A percentile compares a stretch with the other conserved stretches of the same genome.
phyloP scores from a whole-genome alignment of 2,888 invertebrate species.

The Ashinkailepas kermadecensis region DNA sequence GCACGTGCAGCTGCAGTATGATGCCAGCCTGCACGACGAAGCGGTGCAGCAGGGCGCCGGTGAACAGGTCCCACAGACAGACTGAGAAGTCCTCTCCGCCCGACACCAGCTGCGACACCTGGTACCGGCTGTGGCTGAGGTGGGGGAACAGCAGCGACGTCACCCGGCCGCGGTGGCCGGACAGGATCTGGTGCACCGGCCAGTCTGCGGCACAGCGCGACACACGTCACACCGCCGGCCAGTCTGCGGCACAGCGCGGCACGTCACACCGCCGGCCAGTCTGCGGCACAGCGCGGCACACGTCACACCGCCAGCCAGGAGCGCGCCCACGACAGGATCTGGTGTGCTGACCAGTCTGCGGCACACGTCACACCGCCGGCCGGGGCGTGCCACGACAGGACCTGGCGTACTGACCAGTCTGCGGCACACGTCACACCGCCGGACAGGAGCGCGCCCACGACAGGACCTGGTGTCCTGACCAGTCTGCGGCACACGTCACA shows the following conservation, averaged over 20 bases:
- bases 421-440: conserved; percentile 71
- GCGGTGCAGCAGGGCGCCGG: conserved; percentile 77
- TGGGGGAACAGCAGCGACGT: conserved; percentile 93
- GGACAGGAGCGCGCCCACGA: conserved; percentile 62
- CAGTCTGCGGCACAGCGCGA: conserved; percentile 55
- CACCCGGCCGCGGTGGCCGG: conserved; percentile 86
- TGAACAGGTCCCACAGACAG: conserved; percentile 90
- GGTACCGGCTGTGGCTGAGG: conserved; percentile 72
- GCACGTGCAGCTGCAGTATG: conserved; percentile 86
- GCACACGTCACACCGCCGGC: no score
- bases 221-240: not conserved
- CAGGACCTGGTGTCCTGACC: conserved; percentile 81
- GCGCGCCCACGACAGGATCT: no score
- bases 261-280: not conserved
- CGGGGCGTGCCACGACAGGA: no score
- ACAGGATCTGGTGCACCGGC: conserved; percentile 78
- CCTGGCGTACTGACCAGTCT: no score
- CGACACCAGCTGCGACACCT: conserved; percentile 78
- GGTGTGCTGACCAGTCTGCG: no score
- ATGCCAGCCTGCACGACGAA: conserved; percentile 98
- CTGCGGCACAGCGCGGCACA: not conserved
- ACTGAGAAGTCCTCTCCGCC: conserved; percentile 98
- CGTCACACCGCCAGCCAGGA: no score
- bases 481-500: conserved; percentile 51
- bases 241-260: not conserved